Base-by-base conservation (phyloP, 2,797 vertebrate species). In the Xiphorhynchus erythropygius region DNA sequence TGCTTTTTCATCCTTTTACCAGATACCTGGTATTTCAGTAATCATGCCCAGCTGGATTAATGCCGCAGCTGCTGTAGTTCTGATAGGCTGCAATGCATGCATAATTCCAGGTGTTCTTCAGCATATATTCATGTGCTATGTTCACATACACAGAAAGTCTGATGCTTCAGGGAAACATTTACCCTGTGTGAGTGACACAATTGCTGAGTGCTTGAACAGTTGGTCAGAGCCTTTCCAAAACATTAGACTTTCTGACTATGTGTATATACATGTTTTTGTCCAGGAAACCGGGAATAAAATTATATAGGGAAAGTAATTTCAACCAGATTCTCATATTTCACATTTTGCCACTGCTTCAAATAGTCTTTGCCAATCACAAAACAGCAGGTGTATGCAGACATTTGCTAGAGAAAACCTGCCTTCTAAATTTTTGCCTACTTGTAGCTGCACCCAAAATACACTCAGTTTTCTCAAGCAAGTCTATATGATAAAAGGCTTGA, bases 151-250 rank as follows among this genome's bases (percentile, higher is more conserved):
- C 87, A 80, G 81, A 67, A 91, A 64, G 53, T 75, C 76, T 88
- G 90, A 64, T 94, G 77, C 90, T 94, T 94, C 68, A 47, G 93
- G 90, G 90, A 91, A 86, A 90, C 69, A 74, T 95, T 95, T 57
- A 37, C 50, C 60, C 73, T 86, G 69, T 4, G 1, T 91, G 78
- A 92, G 79, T 59, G 85, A 89, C 82, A 92, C 59, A 55, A 47
- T 53, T 74, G 44, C 83, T 85, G 73, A 94, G 68, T 68, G 49
- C 73, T 90, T 81, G 81, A 93, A 80, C 55, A 70, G 74, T 78
- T 87, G 55, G 25, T 65, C 42, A 59, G 85, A 74, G 84, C 89
- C 32, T 84, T 82, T 89, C 89, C 33, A 80, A 91, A 89, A 56
- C 82, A 44, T 80, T 55, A 44, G 11, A 52, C 25, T 76, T 89